Base-by-base conservation (phyloP, 2,113 vertebrate species). In the Mobula hypostoma region DNA sequence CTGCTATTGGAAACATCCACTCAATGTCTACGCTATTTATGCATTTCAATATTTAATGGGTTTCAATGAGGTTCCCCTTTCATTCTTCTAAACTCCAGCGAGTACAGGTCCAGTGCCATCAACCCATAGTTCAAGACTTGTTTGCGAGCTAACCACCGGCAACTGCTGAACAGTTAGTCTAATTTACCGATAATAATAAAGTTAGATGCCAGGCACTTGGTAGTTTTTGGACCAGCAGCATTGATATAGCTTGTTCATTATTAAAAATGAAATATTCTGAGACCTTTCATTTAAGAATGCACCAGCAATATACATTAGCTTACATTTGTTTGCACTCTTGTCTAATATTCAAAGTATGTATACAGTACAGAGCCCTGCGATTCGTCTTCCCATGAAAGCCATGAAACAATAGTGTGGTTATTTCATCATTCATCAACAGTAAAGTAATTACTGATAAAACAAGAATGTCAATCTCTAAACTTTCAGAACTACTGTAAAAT, bases 161-260 rank as follows among this genome's bases (percentile, higher is more conserved):
- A 29, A 74, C 19, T 74, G 90, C 90, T 93, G 90, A 92, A 32
- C 68, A 93, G 32, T 93, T 70, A 40, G 15, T 72, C 90, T 72
- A 93, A 74, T 93, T 74, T 93, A 68, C 70, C 68, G 76, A 93
- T 36, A 40, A 72, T 74, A 93, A 93, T 93, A 74, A 74, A 27
- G 40, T 40, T 93, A 40, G 91, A 66, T 90, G 85, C 61, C 85
- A 87, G 61, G 14, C 15, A 29, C 61, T 93, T 93, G 91, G 36
- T 74, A 74, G 70, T 74, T 76, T 9, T 19, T 56, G 8, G 21
- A 93, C 91, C n/a, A 93, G 88, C 87, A 90, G 66, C 91, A 93
- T 70, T 56, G 70, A 74, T 56, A 32, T 29, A 70, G 88, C 70
- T 92, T 92, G 66, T 92, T 92, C 63, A 68, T 70, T 63, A 70